A percentile compares a stretch with the other conserved stretches of the same genome.
These are phyloP conservation scores for Drosophila kurseongensis DNA, from an alignment of 1,140 invertebrate species.

Conservation along the genomic window DNA sequence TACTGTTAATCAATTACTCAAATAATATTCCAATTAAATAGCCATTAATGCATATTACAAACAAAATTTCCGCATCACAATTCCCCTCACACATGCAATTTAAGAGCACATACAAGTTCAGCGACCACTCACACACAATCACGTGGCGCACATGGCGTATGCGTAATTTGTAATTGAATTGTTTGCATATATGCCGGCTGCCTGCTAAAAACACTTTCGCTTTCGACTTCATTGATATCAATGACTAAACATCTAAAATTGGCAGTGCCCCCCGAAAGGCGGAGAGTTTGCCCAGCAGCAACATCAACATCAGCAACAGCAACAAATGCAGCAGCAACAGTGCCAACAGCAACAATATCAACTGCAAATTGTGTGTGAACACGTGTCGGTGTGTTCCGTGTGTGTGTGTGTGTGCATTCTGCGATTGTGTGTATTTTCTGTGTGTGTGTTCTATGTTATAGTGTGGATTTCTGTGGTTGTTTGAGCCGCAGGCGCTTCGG, in stretches of 20 bases:
- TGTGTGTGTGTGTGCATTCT: constrained; percentile 1
- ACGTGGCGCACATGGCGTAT: constrained; percentile 52
- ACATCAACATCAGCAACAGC: constrained; percentile 19
- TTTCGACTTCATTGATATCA: constrained; percentile 79
- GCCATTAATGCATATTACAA: constrained; percentile 17
- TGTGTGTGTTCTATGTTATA: constrained; percentile 6
- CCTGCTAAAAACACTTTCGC: constrained; percentile 69
- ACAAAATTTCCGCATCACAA: constrained; percentile 33
- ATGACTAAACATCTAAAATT: constrained; percentile 78
- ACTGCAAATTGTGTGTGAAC: constrained; percentile 50
- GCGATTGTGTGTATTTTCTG: neutral
- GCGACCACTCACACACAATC: constrained; percentile 32
- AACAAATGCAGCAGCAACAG: constrained; percentile 18
- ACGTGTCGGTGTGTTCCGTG: constrained; percentile 35
- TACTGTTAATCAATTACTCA: neutral
- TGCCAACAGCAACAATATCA: constrained; percentile 44
- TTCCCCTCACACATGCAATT: constrained; percentile 33
- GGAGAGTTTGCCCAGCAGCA: constrained; percentile 47
- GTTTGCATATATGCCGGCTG: constrained; percentile 33
- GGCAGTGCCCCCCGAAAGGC: constrained; percentile 49
- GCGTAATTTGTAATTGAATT: constrained; percentile 73
- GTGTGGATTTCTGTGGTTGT: constrained; percentile 33
- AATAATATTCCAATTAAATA: neutral
- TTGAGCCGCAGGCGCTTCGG: constrained; percentile 51
- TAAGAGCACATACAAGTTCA: constrained; percentile 58